A percentile compares a stretch with the other conserved stretches of the same genome.
These are phyloP conservation scores for Acleris cristana DNA, from an alignment of 2,888 invertebrate species.

Conservation along the genomic window DNA sequence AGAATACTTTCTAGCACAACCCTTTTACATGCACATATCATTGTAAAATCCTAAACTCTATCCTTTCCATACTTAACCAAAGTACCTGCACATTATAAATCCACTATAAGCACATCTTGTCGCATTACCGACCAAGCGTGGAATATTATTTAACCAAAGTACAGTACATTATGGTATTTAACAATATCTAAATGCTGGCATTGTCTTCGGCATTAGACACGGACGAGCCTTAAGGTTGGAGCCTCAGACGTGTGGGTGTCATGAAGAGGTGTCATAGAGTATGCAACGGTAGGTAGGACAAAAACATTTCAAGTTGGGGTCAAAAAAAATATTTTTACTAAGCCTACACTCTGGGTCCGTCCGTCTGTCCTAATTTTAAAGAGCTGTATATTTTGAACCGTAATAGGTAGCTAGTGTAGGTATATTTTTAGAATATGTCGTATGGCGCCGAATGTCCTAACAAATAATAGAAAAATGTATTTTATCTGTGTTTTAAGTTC, in stretches of 20 bases:
- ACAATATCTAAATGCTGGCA: slow-evolving; percentile 76
- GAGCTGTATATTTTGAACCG: too few relatives aligned
- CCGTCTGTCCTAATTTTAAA: too few relatives aligned
- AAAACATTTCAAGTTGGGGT: too few relatives aligned
- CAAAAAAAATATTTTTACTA: too few relatives aligned
- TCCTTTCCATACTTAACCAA: background rate
- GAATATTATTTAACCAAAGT: slow-evolving; percentile 67
- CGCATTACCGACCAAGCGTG: slow-evolving; percentile 50
- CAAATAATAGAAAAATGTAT: too few relatives aligned
- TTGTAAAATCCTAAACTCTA: background rate
- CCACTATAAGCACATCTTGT: slow-evolving; percentile 24
- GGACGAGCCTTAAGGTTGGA: slow-evolving; percentile 56
- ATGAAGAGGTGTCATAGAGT: slow-evolving; percentile 38
- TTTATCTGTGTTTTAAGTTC: too few relatives aligned
- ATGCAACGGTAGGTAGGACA: slow-evolving; percentile 9
- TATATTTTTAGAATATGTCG: too few relatives aligned
- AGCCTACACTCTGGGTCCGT: too few relatives aligned
- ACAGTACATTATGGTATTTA: slow-evolving; percentile 73
- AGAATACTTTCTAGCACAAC: too few relatives aligned
- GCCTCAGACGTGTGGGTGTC: slow-evolving; percentile 63
- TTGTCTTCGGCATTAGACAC: slow-evolving; percentile 75
- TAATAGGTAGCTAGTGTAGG: too few relatives aligned
- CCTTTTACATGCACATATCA: too few relatives aligned
- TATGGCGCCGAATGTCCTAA: too few relatives aligned
- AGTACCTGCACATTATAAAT: background rate